Evolutionary conservation across 2,113 vertebrate genomes (phyloP).

Genomic region (Chaetura pelagica): DNA sequence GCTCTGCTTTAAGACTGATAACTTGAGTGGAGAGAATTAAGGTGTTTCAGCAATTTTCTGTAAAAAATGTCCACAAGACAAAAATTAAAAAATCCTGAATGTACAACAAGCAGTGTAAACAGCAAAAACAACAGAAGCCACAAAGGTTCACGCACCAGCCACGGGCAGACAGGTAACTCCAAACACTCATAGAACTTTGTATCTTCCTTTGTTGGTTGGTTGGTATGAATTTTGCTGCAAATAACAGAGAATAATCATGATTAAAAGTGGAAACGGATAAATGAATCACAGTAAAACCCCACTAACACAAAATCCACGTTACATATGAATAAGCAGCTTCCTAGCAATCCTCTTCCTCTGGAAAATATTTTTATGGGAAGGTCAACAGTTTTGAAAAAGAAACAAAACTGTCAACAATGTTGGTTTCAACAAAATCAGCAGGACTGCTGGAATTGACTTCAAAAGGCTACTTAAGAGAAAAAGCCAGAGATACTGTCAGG

Average conservation of each 20-base stretch:
- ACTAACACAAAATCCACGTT: neutral
- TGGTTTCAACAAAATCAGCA: neutral
- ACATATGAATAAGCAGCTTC: neutral
- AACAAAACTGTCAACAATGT: neutral
- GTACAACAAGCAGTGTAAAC: constrained; percentile 80
- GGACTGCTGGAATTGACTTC: neutral
- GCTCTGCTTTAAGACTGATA: constrained; percentile 64
- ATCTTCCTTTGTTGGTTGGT: constrained; percentile 97
- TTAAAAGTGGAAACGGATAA: neutral
- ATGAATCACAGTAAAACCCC: neutral
- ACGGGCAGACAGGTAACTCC: constrained; percentile 45
- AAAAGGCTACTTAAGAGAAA: neutral
- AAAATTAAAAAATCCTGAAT: constrained; percentile 74
- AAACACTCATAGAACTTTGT: constrained; percentile 92
- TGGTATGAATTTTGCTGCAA: constrained; percentile 99
- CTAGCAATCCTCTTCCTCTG: neutral
- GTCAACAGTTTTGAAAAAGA: neutral
- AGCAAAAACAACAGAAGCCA: constrained; percentile 72
- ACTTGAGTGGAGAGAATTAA: constrained; percentile 52
- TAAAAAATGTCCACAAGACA: constrained; percentile 75
- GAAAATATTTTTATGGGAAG: neutral
- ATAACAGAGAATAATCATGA: constrained; percentile 3
- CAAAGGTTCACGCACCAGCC: constrained; percentile 68
- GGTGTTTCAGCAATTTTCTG: constrained; percentile 68
- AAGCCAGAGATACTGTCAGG: neutral